A percentile compares a stretch with the other conserved stretches of the same genome.
Evolutionary conservation across 2,113 vertebrate genomes (phyloP).

Genomic region (Alces alces): DNA sequence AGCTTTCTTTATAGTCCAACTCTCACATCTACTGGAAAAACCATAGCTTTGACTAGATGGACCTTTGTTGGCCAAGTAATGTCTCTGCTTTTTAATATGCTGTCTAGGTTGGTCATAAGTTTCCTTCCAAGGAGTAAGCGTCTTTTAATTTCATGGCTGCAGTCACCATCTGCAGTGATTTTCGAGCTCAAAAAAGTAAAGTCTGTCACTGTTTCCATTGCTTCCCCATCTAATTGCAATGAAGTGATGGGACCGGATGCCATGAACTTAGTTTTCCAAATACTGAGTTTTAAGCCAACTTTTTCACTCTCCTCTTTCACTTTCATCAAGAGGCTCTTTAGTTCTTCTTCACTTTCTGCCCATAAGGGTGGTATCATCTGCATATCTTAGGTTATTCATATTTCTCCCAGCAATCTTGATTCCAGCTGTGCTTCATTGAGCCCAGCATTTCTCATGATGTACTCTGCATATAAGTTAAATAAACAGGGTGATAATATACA

Average conservation of each 20-base stretch:
- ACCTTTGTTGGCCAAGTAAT: background rate
- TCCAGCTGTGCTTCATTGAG: background rate
- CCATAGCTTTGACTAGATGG: background rate
- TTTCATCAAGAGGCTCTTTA: background rate
- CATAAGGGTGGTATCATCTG: background rate
- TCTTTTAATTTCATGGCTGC: background rate
- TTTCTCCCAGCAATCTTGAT: background rate
- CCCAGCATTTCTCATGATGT: background rate
- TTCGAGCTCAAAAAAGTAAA: background rate
- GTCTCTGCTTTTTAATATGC: background rate
- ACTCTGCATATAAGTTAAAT: background rate
- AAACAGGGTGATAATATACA: background rate
- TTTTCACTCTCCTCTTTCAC: background rate
- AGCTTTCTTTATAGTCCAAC: background rate
- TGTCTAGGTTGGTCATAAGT: background rate
- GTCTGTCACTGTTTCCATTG: background rate
- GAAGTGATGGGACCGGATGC: background rate
- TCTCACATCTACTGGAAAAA: background rate
- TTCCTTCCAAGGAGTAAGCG: rapidly evolving
- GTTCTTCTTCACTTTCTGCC: background rate
- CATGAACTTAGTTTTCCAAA: background rate
- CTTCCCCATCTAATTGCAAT: background rate
- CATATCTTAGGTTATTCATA: background rate
- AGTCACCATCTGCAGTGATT: background rate
- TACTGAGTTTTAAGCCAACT: background rate